Percentiles rank a stretch among this genome's conserved stretches.
phyloP scores from a whole-genome alignment of 2,797 vertebrate genomes.

The Carapus acus region DNA sequence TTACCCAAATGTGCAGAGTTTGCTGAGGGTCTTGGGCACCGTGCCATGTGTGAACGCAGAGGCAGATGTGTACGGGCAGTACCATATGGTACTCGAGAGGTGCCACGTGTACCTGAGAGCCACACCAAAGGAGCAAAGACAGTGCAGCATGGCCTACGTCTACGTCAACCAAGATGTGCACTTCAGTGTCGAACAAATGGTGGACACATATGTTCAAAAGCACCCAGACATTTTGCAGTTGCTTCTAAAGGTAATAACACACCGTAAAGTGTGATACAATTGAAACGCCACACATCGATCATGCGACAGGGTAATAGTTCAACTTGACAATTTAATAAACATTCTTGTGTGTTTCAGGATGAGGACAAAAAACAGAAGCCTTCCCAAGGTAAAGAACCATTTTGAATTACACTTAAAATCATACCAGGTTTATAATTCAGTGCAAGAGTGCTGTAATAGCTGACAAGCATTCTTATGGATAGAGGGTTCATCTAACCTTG shows the following conservation, averaged over 20 bases:
- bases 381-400: slow-evolving; percentile 58
- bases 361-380: slow-evolving; percentile 64
- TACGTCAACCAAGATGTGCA: slow-evolving; percentile 94
- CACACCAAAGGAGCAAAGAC: slow-evolving; percentile 80
- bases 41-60: slow-evolving; percentile 92
- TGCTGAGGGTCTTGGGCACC: slow-evolving; percentile 88
- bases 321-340: neutral
- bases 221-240: slow-evolving; percentile 78
- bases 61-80: slow-evolving; percentile 82
- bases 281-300: neutral
- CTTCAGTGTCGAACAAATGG: slow-evolving; percentile 91
- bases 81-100: slow-evolving; percentile 83
- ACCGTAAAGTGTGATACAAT: neutral
- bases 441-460: too few species aligned
- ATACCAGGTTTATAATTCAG: too few species aligned
- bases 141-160: slow-evolving; percentile 84
- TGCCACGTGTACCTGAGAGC: slow-evolving; percentile 83
- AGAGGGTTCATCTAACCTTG: too few species aligned
- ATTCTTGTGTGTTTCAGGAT: slow-evolving; percentile 58
- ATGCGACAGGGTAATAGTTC: neutral
- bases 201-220: slow-evolving; percentile 85
- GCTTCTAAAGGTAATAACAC: slow-evolving; percentile 63
- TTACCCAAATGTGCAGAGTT: slow-evolving; percentile 92
- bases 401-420: neutral
- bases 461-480: too few species aligned